Evolutionary conservation across 2,888 invertebrate genomes (phyloP), one percentile per base, ranked within the genome.

Genomic region (Meiosimyza decipiens): DNA sequence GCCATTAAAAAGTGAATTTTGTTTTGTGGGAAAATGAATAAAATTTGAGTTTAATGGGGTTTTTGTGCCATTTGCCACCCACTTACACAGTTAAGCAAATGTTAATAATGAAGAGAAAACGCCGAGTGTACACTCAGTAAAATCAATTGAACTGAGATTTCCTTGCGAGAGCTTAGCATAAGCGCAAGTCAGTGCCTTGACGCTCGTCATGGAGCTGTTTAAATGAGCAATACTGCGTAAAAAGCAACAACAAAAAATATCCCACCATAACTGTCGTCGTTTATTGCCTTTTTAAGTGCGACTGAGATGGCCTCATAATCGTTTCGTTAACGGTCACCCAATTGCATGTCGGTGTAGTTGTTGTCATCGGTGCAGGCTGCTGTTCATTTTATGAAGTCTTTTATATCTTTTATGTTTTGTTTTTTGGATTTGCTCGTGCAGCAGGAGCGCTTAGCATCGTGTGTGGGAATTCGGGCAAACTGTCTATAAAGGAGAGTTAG

Each of bases 281-380:
- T 87, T 84, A 87, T 86, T 80, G 83, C 81, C 81, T 80, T 82
- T 86, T 85, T 85, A 84, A 85, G 86, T 85, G 85, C 82, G 86
- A 86, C 85, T 84, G 86, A 86, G 86, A 86, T 86, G 85, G 86
- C 82, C 82, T 84, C 84, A 85, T 86, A 85, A 86, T 85, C 85
- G 81, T 86, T 86, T 84, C 79, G 80, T 79, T 82, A 85, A 84
- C 82, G 80, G 77, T 80, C 78, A 79, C 80, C 82, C 83, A 83
- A 83, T 81, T 80, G 83, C 78, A 79, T 78, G 80, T 77, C 40
- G 40, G 9, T 40, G 40, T 40, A 9, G 40, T 9, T 40, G 9
- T 40, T 40, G 40, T 40, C 40, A 40, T 40, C 9, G 40, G 6
- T 7, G 40, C 9, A 9, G 9, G 40, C 40, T 72, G 72, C 33